phyloP scores from a whole-genome alignment of 2,113 vertebrate species.

The Pantherophis guttatus region DNA sequence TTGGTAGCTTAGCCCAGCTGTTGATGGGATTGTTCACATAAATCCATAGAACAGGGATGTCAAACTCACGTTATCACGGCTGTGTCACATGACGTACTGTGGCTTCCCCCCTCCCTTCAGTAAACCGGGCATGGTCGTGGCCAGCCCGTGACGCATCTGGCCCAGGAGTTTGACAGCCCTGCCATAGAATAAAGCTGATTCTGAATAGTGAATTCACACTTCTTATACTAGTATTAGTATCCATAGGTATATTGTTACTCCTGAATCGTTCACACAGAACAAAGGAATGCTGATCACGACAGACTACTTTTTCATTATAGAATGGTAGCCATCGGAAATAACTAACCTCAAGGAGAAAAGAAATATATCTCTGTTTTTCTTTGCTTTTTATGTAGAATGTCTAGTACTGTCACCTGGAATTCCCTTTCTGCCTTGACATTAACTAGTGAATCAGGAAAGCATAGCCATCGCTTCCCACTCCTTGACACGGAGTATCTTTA shows the following conservation, averaged over 20 bases:
- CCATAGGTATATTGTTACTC: background rate
- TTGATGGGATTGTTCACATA: background rate
- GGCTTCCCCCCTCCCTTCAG: no score
- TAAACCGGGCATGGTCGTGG: no score
- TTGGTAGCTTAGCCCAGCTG: background rate
- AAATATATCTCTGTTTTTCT: background rate
- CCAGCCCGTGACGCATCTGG: no score
- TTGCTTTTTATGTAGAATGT: background rate
- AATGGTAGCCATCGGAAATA: no score
- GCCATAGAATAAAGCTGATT: background rate
- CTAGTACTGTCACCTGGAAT: background rate
- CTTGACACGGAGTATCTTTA: background rate
- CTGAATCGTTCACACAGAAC: background rate
- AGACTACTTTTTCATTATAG: background rate
- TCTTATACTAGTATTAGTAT: background rate
- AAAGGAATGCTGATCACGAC: background rate
- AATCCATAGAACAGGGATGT: background rate
- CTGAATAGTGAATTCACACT: background rate
- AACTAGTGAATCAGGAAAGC: background rate
- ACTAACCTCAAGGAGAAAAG: background rate
- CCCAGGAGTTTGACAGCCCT: no score
- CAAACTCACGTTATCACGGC: no score
- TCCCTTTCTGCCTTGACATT: background rate
- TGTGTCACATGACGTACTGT: no score
- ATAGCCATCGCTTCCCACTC: background rate